Percentiles rank a stretch among this genome's conserved stretches.
These are phyloP conservation scores for Perca schrenkii DNA, from an alignment of 2,113 vertebrate species.

Conservation along the genomic window DNA sequence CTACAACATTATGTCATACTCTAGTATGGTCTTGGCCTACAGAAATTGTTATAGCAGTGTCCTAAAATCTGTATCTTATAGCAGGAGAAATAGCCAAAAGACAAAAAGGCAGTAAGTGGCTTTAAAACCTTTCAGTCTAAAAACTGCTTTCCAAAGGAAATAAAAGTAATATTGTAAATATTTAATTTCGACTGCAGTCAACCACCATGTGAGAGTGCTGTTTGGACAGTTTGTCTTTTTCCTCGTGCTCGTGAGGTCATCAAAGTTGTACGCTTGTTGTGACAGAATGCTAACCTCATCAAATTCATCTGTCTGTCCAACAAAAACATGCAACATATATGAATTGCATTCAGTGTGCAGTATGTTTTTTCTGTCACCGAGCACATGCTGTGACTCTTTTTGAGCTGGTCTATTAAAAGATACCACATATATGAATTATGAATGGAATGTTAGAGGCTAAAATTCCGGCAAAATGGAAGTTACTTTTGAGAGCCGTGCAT, in stretches of 20 bases:
- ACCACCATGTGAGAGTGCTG: conserved; percentile 23
- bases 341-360: conserved; percentile 32
- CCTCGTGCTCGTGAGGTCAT: conserved; percentile 17
- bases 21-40: background rate
- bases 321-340: conserved; percentile 38
- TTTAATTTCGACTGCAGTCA: conserved; percentile 61
- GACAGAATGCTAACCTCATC: background rate
- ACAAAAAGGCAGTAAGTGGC: conserved; percentile 2
- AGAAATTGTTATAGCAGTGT: background rate
- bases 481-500: conserved; percentile 25
- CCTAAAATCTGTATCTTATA: background rate
- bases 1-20: background rate
- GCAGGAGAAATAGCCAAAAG: conserved; percentile 6
- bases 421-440: conserved; percentile 73
- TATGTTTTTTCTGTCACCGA: conserved; percentile 65
- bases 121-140: conserved; percentile 42
- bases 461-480: conserved; percentile 52
- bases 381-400: conserved; percentile 65
- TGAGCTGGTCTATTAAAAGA: conserved; percentile 69
- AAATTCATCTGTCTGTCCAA: background rate
- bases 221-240: conserved; percentile 50
- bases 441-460: conserved; percentile 57
- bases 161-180: conserved; percentile 55
- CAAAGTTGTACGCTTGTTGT: background rate
- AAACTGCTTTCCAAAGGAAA: conserved; percentile 38